Percentiles rank a stretch among this genome's conserved stretches.
Evolutionary conservation across 2,797 vertebrate species (phyloP).

Genomic region (Enteromius thamalakanensis): DNA sequence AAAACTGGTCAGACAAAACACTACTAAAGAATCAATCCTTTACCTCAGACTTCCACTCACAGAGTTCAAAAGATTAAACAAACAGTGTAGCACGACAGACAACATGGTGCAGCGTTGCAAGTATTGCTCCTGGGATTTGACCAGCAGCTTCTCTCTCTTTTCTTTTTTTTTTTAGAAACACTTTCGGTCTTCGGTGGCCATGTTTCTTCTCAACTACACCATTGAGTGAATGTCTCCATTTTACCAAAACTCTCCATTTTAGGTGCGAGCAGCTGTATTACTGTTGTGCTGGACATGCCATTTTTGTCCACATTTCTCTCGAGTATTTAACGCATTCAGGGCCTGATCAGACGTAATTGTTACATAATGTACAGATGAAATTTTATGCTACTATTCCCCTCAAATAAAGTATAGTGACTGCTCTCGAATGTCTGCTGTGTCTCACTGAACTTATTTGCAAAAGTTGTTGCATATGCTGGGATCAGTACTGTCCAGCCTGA

Average conservation of each 20-base stretch:
- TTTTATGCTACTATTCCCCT: conserved; percentile 87
- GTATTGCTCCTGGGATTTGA: conserved; percentile 71
- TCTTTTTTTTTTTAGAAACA: conserved; percentile 60
- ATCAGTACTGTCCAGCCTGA: background rate
- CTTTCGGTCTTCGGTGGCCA: conserved; percentile 61
- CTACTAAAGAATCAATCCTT: conserved; percentile 74
- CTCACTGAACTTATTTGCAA: background rate
- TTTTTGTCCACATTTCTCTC: conserved; percentile 63
- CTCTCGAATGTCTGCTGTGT: conserved; percentile 62
- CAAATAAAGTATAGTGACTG: conserved; percentile 84
- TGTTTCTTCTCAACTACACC: conserved; percentile 80
- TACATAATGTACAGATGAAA: conserved; percentile 93
- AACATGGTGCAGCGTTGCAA: conserved; percentile 50
- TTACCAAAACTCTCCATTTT: conserved; percentile 60
- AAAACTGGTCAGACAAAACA: conserved; percentile 59
- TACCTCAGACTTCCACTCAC: conserved; percentile 82
- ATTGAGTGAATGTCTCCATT: conserved; percentile 77
- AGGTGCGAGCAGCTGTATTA: conserved; percentile 85
- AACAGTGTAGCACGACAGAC: conserved; percentile 53
- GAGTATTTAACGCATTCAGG: conserved; percentile 74
- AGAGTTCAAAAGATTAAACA: conserved; percentile 43
- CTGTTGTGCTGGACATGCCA: conserved; percentile 80
- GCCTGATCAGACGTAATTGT: conserved; percentile 86
- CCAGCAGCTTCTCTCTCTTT: conserved; percentile 75
- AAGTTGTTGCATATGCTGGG: background rate